A percentile compares a stretch with the other conserved stretches of the same genome.
phyloP scores from a whole-genome alignment of 1,140 invertebrate genomes.

The Saccostrea glomerata region DNA sequence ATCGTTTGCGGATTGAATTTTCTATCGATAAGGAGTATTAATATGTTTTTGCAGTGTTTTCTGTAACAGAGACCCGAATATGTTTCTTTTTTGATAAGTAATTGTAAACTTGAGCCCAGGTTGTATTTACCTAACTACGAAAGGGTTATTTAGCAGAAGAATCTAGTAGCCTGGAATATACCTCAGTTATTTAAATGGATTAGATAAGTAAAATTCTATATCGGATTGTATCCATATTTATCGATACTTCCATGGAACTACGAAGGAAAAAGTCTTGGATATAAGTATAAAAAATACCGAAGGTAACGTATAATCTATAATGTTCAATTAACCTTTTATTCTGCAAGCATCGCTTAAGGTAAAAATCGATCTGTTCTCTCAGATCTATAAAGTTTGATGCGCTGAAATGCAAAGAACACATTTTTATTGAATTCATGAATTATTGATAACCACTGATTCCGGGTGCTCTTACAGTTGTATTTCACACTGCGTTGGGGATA shows the following conservation, averaged over 20 bases:
- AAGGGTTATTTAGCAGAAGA: neutral
- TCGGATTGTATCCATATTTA: neutral
- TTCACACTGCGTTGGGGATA: neutral
- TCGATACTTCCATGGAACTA: neutral
- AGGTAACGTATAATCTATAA: neutral
- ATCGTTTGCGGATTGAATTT: conserved; percentile 28
- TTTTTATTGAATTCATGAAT: neutral
- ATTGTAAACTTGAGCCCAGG: conserved; percentile 1
- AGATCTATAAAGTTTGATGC: neutral
- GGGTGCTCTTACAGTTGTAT: neutral
- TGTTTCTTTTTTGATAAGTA: conserved; percentile 35
- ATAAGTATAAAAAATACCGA: neutral
- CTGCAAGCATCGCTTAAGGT: no score
- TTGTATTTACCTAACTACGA: conserved; percentile 32
- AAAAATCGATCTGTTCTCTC: neutral
- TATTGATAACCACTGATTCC: neutral
- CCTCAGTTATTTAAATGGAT: conserved; percentile 25
- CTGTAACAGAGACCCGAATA: neutral
- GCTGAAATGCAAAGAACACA: neutral
- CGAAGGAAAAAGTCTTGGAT: neutral
- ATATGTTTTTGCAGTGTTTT: neutral
- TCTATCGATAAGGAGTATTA: conserved; percentile 10
- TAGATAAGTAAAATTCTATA: neutral
- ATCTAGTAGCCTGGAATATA: neutral
- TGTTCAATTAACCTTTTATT: neutral